These are phyloP conservation scores for Xenopus laevis DNA, from an alignment of 2,113 vertebrate genomes.

Conservation along the genomic window DNA sequence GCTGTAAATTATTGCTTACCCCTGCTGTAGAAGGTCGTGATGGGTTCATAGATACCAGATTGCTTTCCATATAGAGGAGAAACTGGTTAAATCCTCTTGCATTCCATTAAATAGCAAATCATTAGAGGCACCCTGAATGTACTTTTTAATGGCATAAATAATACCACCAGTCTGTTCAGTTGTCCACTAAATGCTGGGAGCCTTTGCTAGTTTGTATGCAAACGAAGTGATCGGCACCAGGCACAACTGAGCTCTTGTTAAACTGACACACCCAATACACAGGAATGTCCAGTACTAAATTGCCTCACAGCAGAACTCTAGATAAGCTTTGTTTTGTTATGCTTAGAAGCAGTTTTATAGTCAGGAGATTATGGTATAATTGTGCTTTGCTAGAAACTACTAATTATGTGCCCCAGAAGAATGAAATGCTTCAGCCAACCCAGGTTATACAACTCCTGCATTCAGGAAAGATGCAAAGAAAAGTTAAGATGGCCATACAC, in stretches of 20 bases:
- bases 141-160: not conserved
- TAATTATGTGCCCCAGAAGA: conserved; percentile 6
- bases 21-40: conserved; percentile 58
- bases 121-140: not conserved
- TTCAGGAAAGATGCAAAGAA: no score
- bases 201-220: not conserved
- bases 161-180: no score
- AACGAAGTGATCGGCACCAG: not conserved
- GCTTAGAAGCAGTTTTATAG: conserved; percentile 12
- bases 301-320: conserved; percentile 2
- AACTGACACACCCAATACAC: conserved; percentile 25
- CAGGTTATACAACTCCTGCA: no score
- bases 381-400: not conserved
- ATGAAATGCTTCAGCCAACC: not conserved
- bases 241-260: not conserved
- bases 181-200: no score
- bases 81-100: conserved; percentile 29
- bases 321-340: conserved; percentile 32
- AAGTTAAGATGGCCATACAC: no score
- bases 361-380: conserved; percentile 6
- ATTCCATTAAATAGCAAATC: conserved; percentile 14
- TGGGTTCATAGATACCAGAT: conserved; percentile 49
- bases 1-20: conserved; percentile 54
- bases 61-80: conserved; percentile 22
- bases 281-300: not conserved